Evolutionary conservation across 2,797 vertebrate genomes (phyloP).

Genomic region (Hozukius guyotensis): DNA sequence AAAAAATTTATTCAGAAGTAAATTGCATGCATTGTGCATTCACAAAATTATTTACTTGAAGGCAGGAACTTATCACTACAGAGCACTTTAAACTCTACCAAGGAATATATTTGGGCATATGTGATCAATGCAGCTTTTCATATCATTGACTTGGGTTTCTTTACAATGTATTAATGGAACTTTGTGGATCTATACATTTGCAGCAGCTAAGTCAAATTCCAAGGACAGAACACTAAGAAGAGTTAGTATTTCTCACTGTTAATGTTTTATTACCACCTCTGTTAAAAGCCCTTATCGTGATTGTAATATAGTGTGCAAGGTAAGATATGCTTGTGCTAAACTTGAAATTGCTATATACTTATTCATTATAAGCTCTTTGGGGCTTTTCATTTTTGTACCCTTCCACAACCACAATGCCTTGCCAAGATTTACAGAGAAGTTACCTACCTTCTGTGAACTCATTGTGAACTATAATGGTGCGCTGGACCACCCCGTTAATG

Average conservation of each 20-base stretch:
- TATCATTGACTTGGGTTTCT: neutral
- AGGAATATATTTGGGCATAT: neutral
- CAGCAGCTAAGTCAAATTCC: neutral
- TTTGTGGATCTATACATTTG: neutral
- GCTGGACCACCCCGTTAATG: conserved; percentile 90
- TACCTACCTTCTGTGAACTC: conserved; percentile 97
- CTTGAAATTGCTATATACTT: neutral
- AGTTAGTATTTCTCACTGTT: neutral
- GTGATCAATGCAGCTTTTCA: neutral
- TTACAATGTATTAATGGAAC: neutral
- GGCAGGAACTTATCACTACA: neutral
- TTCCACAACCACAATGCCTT: conserved; percentile 36
- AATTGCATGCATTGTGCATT: neutral
- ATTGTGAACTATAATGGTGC: conserved; percentile 89
- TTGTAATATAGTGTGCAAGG: conserved; percentile 5
- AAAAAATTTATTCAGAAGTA: neutral
- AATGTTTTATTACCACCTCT: neutral
- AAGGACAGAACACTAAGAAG: neutral
- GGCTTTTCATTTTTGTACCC: neutral
- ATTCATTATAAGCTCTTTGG: neutral
- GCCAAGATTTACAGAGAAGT: conserved; percentile 60
- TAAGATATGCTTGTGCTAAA: conserved; percentile 15
- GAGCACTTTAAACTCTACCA: neutral
- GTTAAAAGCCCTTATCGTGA: neutral
- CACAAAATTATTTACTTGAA: neutral